Conservation (phyloP, 1,140 invertebrate species). For the Drosophila saltans region DNA sequence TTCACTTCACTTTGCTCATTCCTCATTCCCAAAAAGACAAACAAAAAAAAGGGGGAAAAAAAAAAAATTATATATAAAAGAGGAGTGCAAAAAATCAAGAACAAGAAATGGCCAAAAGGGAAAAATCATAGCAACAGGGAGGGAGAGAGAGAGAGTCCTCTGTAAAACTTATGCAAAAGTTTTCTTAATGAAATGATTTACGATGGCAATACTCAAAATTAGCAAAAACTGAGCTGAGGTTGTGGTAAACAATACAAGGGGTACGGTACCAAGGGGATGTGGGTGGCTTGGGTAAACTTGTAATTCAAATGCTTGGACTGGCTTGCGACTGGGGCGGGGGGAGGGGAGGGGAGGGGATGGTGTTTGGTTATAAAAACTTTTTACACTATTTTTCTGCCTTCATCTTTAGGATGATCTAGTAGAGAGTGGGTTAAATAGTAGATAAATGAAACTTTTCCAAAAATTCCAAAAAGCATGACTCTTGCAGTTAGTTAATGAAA, state of each 20-base stretch:
- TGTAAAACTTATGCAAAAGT: conserved; percentile 79
- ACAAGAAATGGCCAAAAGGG: conserved; percentile 50
- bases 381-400: conserved; percentile 33
- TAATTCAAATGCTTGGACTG: not conserved
- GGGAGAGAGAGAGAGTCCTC: conserved; percentile 14
- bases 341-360: not conserved
- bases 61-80: not conserved
- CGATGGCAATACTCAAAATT: conserved; percentile 81
- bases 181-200: conserved; percentile 83
- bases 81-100: conserved; percentile 4
- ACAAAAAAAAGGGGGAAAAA: not conserved
- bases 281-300: not conserved
- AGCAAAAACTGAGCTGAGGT: conserved; percentile 75
- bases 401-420: not conserved
- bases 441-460: conserved; percentile 61
- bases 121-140: conserved; percentile 22
- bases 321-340: too few relatives aligned
- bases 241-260: conserved; percentile 70
- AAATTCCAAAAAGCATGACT: conserved; percentile 32
- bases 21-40: not conserved
- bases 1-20: not conserved
- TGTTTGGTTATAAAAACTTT: conserved; percentile 67
- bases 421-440: conserved; percentile 10
- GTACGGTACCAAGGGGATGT: too few relatives aligned
- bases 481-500: conserved; percentile 38